phyloP scores from a whole-genome alignment of 2,797 vertebrate species.

The Heterohyrax brucei region DNA sequence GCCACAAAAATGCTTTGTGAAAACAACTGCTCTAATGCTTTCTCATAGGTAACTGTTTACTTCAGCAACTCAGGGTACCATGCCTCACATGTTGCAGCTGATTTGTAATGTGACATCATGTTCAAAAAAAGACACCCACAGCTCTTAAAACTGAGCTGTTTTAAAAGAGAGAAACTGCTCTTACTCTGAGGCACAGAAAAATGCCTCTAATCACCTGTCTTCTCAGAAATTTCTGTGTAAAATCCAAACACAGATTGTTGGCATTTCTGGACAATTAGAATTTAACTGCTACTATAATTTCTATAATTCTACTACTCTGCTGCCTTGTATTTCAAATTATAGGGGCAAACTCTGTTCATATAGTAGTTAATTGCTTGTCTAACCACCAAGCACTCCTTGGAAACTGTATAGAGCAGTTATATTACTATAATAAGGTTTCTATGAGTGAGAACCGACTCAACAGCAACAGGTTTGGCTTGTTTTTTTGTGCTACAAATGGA shows the following conservation, averaged over 20 bases:
- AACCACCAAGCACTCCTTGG: no score
- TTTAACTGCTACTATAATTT: slow-evolving; percentile 38
- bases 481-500: no score
- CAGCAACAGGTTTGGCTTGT: no score
- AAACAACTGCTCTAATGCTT: neutral
- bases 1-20: neutral
- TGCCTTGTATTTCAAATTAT: slow-evolving; percentile 20
- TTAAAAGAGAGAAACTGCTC: neutral
- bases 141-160: neutral
- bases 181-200: slow-evolving; percentile 14
- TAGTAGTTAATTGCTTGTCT: no score
- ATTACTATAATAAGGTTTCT: no score
- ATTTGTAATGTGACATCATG: neutral
- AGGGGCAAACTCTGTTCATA: neutral
- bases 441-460: no score
- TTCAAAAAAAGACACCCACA: slow-evolving; percentile 23
- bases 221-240: slow-evolving; percentile 43
- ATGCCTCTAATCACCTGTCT: slow-evolving; percentile 3
- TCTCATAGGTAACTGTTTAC: neutral
- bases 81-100: neutral
- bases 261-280: neutral
- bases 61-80: neutral
- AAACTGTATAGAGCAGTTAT: no score
- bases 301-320: neutral
- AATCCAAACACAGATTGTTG: neutral